Base-by-base conservation (phyloP, 2,113 vertebrate genomes). In the Aix galericulata region DNA sequence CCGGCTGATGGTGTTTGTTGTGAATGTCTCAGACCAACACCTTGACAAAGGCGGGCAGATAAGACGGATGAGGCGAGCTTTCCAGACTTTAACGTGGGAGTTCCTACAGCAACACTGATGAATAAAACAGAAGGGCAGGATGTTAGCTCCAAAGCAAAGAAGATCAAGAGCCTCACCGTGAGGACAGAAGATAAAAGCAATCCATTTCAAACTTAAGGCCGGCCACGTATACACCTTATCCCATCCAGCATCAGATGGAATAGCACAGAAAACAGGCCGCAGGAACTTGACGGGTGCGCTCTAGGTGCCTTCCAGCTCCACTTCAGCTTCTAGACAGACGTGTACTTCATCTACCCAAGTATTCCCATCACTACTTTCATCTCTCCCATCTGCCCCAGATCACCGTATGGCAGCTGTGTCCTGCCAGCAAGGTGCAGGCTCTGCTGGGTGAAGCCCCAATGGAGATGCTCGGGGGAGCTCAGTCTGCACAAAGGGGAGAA, bases 21-120 rank as follows among this genome's bases (percentile, higher is more conserved):
- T 0, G 4, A 53, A 53, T 1, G 0, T 40, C 52, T 73, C 27
- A 36, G 40, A 18, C 11, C 12, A 16, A 29, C 29, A 29, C n/a
- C 58, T 27, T 59, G 62, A 36, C 26, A 74, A 31, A 11, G 14
- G 25, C 4, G 25, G 44, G 82, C 44, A 74, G 56, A 2, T 20
- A 21, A 60, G 82, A 71, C 5, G 20, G 34, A 29, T 3, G 32
- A 90, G 44, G 46, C 50, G 75, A 85, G 40, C 25, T 46, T 40
- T 73, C 53, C 58, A 38, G 25, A 75, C 9, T 5, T 36, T 60
- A 50, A 40, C 32, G n/a, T 40, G 27, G 72, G 58, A 64, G 64
- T 3, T 73, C 40, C 81, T 76, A 64, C 69, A 73, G 67, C 48
- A 68, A 60, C 3, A 32, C 36, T 11, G 72, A 18, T 38, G 60